Percentiles rank a stretch among this genome's conserved stretches.
Evolutionary conservation across 2,797 vertebrate genomes (phyloP).

Genomic region (Falco biarmicus): DNA sequence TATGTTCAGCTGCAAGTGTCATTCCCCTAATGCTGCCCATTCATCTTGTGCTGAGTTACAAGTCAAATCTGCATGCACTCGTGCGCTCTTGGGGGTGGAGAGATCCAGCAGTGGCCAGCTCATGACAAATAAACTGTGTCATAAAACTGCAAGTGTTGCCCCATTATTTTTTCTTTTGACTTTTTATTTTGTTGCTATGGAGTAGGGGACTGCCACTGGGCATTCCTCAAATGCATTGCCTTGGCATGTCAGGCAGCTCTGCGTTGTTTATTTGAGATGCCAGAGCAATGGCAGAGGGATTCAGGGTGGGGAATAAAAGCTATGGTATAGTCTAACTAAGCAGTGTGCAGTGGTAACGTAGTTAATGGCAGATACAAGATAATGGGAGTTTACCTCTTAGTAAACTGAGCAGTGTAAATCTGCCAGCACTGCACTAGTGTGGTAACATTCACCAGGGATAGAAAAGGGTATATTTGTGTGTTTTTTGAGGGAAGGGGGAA

Average conservation of each 20-base stretch:
- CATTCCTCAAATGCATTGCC: not conserved
- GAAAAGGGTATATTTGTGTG: not conserved
- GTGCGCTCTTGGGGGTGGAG: not conserved
- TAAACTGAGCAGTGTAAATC: not conserved
- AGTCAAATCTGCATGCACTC: not conserved
- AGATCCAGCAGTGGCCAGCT: not conserved
- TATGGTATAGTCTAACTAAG: not conserved
- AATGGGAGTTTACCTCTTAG: not conserved
- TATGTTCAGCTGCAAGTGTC: constrained; percentile 31
- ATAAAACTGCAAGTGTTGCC: constrained; percentile 13
- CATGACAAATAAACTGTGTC: not conserved
- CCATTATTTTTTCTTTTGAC: not conserved
- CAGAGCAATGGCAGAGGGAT: not conserved
- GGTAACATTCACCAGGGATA: not conserved
- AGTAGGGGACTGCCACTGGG: not conserved
- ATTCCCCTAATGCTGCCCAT: constrained; percentile 28
- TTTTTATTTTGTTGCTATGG: constrained; percentile 12
- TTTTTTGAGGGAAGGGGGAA: not conserved
- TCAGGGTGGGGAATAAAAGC: not conserved
- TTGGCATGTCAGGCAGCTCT: not conserved
- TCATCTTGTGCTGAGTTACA: constrained; percentile 25
- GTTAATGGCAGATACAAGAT: not conserved
- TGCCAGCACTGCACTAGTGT: not conserved
- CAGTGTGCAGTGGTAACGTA: not conserved
- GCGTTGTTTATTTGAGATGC: not conserved